Evolutionary conservation across 2,888 invertebrate species (phyloP), one percentile per base, ranked within the genome.

Genomic region (Blomia tropicalis): DNA sequence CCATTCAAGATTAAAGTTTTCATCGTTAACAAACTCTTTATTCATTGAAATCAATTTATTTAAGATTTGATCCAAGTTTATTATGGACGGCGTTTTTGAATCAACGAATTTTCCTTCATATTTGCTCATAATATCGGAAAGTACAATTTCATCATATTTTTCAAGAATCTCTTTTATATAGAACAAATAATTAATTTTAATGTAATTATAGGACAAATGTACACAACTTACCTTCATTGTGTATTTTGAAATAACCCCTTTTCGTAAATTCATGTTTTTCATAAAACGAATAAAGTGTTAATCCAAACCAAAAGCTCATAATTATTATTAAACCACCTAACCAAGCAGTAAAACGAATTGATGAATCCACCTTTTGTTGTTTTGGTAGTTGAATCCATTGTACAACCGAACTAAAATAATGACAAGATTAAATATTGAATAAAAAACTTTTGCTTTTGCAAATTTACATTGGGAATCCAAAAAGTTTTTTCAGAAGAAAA

Each of bases 251-350:
- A 56, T 3, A 56, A 4, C 23, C 2, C 23, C 56, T 17, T 14
- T 56, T 14, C 30, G 56, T 56, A 27, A 56, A 29, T 56, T 56
- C 27, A 56, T 56, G 56, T 36, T 56, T 11, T 56, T 56, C 7
- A 22, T 4, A 30, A 14, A 14, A 56, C 14, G 11, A 17, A 36
- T 2, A 3, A 56, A 30, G 29, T 14, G n/a, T 14, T 14, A 7
- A 47, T 7, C 7, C 14, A 11, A 14, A n/a, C 51, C 7, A 47
- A 47, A 47, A 7, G 22, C 5, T 11, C 7, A 47, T 14, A 47
- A 56, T 29, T 29, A 56, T 31, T 2, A 56, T 14, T 3, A 56
- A 2, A 4, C 17, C 2, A 11, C 14, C 51, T 19, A 7, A 29
- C 2, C 11, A 19, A 47, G 22, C 47, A 47, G 4, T 2, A 47